Evolutionary conservation across 1,140 invertebrate species (phyloP), one percentile per base, ranked within the genome.

Genomic region (Gryllus bimaculatus): DNA sequence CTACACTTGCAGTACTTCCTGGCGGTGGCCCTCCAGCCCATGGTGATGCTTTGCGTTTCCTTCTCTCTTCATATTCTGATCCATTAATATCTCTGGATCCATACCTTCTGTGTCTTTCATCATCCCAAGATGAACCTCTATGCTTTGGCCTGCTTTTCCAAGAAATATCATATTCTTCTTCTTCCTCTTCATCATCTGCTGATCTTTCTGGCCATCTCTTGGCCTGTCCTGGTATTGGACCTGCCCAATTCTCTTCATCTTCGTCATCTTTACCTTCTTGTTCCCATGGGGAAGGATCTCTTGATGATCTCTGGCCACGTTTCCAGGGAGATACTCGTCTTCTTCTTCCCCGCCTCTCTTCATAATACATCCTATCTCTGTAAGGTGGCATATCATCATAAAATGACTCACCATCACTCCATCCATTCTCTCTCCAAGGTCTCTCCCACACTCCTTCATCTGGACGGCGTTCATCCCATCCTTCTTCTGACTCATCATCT

Each of bases 261-360:
- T 88, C 87, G 74, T 81, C 74, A 26, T 81, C 80, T 74, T 81
- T 82, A 47, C 82, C 82, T n/a, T 91, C 91, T 81, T 92, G 91
- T 79, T 92, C 91, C 91, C 91, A 92, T 8, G 91, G 91, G 75
- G 91, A 92, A 74, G 91, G 87, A 83, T 93, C 92, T 8, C 91
- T 85, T 0, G 90, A 92, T 78, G 90, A 90, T 49, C 90, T 88
- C 86, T 91, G 87, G 78, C 90, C 87, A 86, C 85, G 84, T 66
- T 84, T 83, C 85, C 84, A 83, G n/a, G 82, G 83, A 1, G 82
- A 83, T 8, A 82, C 80, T 80, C 81, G 80, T 78, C 83, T 80
- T 78, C 83, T 80, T 77, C 82, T 78, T 18, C 82, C 80, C 80
- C 82, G 74, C 78, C 80, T 74, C 78, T 81, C 76, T 49, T 77